Conservation (phyloP, 2,113 vertebrate genomes). For the Alligator sinensis region DNA sequence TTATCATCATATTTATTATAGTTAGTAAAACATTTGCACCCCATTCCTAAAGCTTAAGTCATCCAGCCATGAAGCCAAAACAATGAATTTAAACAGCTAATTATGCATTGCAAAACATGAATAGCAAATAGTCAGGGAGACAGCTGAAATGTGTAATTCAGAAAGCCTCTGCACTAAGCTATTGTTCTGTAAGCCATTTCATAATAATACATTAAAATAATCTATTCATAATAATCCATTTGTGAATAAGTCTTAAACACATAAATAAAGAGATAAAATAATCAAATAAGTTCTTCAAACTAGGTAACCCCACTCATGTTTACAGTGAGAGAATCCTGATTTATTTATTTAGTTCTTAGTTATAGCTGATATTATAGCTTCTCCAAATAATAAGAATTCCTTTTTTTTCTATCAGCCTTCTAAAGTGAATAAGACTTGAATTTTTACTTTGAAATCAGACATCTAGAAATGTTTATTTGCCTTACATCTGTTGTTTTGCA, state of each 20-base stretch:
- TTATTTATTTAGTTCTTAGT: neutral
- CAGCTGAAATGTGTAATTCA: neutral
- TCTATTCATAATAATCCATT: neutral
- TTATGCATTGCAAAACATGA: rapidly evolving
- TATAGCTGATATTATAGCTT: neutral
- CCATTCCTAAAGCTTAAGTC: neutral
- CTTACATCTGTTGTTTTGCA: neutral
- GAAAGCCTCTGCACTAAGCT: neutral
- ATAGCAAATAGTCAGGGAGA: neutral
- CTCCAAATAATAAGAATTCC: neutral
- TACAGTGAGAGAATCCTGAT: neutral
- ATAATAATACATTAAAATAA: neutral
- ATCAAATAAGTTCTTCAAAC: neutral
- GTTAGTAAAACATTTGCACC: neutral
- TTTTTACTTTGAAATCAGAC: neutral
- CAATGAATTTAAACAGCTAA: neutral
- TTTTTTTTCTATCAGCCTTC: neutral
- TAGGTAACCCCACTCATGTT: neutral
- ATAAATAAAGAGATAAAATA: neutral
- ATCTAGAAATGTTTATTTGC: neutral
- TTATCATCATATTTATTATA: neutral
- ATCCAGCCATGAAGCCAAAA: neutral
- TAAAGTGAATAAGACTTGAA: neutral
- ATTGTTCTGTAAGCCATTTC: neutral
- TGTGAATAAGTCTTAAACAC: neutral